These are phyloP conservation scores for Nasua narica DNA, from an alignment of 2,797 vertebrate genomes.

Conservation along the genomic window DNA sequence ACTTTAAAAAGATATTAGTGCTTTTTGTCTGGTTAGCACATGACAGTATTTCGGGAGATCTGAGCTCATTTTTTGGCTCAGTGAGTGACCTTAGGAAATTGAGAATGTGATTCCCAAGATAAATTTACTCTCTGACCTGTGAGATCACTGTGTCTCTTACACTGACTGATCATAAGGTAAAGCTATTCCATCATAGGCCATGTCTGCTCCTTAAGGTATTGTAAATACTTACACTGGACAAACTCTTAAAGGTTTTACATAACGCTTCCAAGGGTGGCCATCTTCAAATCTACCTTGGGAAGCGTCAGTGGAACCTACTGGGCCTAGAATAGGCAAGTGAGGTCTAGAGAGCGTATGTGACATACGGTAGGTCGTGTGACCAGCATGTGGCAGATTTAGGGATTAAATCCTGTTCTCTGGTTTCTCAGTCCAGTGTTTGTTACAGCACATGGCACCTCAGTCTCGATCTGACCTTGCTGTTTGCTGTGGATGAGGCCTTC, in stretches of 20 bases:
- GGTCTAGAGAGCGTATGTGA: background rate
- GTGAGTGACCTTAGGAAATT: background rate
- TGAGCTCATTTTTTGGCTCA: constrained; percentile 26
- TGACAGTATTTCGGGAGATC: background rate
- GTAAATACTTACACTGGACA: background rate
- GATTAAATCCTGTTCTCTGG: background rate
- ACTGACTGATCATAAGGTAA: background rate
- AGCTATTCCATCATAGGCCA: background rate
- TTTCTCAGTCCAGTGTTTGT: background rate
- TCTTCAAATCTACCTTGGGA: background rate
- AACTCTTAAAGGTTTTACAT: background rate
- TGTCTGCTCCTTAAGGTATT: background rate
- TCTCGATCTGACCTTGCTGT: background rate
- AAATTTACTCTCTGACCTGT: background rate
- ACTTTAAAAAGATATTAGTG: background rate
- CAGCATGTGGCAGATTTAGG: background rate
- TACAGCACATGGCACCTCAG: background rate
- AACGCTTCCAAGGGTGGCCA: background rate
- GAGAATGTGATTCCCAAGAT: background rate
- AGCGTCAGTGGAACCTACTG: background rate
- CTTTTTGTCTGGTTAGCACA: background rate
- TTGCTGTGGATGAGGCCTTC: background rate
- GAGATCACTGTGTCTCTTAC: background rate
- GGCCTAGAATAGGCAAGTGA: background rate
- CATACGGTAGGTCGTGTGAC: background rate